Conservation (phyloP, 2,797 vertebrate species). For the Enteromius unitaeniatus region DNA sequence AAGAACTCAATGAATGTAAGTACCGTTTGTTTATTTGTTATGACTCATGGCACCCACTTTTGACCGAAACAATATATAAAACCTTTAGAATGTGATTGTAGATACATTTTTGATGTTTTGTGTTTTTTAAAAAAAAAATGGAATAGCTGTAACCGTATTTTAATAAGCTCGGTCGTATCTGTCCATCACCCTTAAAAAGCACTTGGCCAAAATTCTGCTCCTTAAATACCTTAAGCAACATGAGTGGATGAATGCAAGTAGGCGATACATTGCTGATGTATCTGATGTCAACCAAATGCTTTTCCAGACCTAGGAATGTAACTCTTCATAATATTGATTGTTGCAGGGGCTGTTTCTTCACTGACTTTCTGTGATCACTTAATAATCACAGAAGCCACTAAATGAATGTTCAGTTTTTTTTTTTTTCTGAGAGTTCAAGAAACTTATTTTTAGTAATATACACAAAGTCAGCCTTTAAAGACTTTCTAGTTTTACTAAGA, state of each 20-base stretch:
- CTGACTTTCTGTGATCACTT: conserved; percentile 33
- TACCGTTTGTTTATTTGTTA: conserved; percentile 49
- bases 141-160: conserved; percentile 34
- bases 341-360: conserved; percentile 39
- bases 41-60: conserved; percentile 27
- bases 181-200: conserved; percentile 27
- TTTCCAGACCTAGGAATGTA: conserved; percentile 64
- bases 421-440: conserved; percentile 45
- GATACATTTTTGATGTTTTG: neutral
- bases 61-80: conserved; percentile 28
- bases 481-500: conserved; percentile 52
- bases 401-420: conserved; percentile 63
- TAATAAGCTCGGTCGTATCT: conserved; percentile 17
- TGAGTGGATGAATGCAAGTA: conserved; percentile 16
- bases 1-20: conserved; percentile 63
- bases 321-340: conserved; percentile 34
- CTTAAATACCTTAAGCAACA: conserved; percentile 8
- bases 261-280: conserved; percentile 8
- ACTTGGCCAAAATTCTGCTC: conserved; percentile 30
- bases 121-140: conserved; percentile 19
- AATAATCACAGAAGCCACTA: conserved; percentile 35
- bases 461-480: conserved; percentile 34
- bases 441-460: conserved; percentile 41
- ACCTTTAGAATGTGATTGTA: conserved; percentile 46
- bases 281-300: conserved; percentile 57